A percentile compares a stretch with the other conserved stretches of the same genome.
Evolutionary conservation across 2,113 vertebrate species (phyloP).

Genomic region (Periophthalmus modestus): DNA sequence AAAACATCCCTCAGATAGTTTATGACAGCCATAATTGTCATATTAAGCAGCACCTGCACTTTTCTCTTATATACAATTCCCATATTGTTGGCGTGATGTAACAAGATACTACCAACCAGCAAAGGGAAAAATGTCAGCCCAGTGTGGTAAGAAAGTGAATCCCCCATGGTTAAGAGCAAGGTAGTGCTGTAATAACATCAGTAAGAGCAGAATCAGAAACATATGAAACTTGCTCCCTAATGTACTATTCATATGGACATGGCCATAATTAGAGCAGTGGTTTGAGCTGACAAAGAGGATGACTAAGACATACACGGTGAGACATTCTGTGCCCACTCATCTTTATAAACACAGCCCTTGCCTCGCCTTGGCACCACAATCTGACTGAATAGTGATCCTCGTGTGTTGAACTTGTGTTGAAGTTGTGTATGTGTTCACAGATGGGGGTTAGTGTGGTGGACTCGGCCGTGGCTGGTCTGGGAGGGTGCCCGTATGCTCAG

Average conservation of each 20-base stretch:
- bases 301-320: slow-evolving; percentile 61
- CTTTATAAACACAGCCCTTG: slow-evolving; percentile 59
- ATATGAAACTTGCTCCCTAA: slow-evolving; percentile 60
- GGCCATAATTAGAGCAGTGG: slow-evolving; percentile 60
- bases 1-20: slow-evolving; percentile 27
- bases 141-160: slow-evolving; percentile 58
- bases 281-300: slow-evolving; percentile 67
- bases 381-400: slow-evolving; percentile 65
- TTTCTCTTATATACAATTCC: slow-evolving; percentile 29
- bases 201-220: slow-evolving; percentile 63
- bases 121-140: slow-evolving; percentile 33
- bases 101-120: slow-evolving; percentile 28
- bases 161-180: slow-evolving; percentile 43
- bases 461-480: slow-evolving; percentile 90
- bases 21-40: slow-evolving; percentile 34
- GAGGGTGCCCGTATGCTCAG: slow-evolving; percentile 92
- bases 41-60: slow-evolving; percentile 9
- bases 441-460: slow-evolving; percentile 94
- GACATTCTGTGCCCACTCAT: slow-evolving; percentile 69
- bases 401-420: slow-evolving; percentile 41
- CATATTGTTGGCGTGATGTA: slow-evolving; percentile 34
- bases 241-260: slow-evolving; percentile 52
- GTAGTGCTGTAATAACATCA: slow-evolving; percentile 58
- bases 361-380: slow-evolving; percentile 42
- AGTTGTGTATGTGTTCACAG: slow-evolving; percentile 74